Evolutionary conservation across 30 jellyfish, hydroid and myxozoan genomes (phyloP).

Genomic region (Catostylus mosaicus): DNA sequence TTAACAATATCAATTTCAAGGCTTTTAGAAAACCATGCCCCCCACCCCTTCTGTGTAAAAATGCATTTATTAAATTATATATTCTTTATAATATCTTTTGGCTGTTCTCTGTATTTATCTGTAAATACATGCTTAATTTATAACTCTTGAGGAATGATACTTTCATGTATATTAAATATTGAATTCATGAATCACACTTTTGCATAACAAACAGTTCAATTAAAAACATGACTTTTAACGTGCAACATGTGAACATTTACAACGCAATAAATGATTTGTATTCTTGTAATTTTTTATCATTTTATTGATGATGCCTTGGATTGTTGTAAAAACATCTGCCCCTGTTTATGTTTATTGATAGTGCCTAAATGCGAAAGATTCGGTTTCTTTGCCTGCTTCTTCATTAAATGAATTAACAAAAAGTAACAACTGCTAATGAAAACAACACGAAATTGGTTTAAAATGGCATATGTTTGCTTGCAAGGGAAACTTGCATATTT

Average conservation of each 20-base stretch:
- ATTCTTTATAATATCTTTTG: too few species aligned
- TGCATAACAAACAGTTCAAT: too few species aligned
- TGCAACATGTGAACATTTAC: not conserved
- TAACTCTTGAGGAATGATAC: too few species aligned
- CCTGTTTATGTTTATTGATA: not conserved
- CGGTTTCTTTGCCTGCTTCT: not conserved
- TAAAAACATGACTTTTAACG: too few species aligned
- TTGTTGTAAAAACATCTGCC: not conserved
- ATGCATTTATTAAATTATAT: too few species aligned
- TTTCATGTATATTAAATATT: too few species aligned
- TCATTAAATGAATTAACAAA: not conserved
- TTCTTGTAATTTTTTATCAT: not conserved
- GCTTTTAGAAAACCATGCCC: too few species aligned
- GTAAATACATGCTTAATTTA: too few species aligned
- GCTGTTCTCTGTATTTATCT: too few species aligned
- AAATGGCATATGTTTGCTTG: slow-evolving; percentile 13
- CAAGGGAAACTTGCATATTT: not conserved
- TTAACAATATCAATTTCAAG: too few species aligned
- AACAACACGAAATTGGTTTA: slow-evolving; percentile 20
- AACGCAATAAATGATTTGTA: not conserved
- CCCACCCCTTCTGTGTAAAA: too few species aligned
- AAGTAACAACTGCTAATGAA: slow-evolving; percentile 8
- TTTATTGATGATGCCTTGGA: not conserved
- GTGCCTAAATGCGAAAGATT: not conserved
- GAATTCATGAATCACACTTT: too few species aligned